These are phyloP conservation scores for Stenotaenia linearis DNA, from an alignment of 2,888 invertebrate genomes.

Conservation along the genomic window DNA sequence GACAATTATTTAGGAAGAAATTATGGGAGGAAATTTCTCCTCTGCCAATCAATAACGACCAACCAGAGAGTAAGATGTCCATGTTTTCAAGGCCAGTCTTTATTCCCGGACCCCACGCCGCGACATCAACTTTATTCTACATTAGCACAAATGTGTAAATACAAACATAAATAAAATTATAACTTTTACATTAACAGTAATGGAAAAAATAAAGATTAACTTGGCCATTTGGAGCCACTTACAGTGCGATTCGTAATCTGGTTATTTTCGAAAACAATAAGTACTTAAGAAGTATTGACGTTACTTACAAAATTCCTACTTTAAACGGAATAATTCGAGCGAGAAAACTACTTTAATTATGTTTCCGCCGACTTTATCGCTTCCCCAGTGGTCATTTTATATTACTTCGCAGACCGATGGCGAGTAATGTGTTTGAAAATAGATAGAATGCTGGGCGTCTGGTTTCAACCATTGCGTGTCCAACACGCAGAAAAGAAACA, in stretches of 20 bases:
- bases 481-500: background rate
- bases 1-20: slow-evolving; percentile 19
- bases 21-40: slow-evolving; percentile 23
- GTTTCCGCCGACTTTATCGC: background rate
- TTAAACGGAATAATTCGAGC: too few relatives aligned
- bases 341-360: background rate
- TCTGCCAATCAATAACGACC: background rate
- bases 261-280: background rate
- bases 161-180: background rate
- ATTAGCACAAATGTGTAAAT: background rate
- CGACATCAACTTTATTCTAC: background rate
- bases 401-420: background rate
- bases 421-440: background rate
- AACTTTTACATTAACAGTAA: background rate
- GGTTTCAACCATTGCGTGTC: background rate
- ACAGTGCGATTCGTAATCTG: background rate
- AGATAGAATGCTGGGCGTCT: background rate
- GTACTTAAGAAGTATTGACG: too few relatives aligned
- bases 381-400: background rate
- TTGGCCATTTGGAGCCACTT: background rate
- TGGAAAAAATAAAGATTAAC: background rate
- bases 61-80: background rate
- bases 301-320: too few relatives aligned
- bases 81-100: background rate
- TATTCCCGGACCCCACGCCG: background rate